A percentile compares a stretch with the other conserved stretches of the same genome.
Evolutionary conservation across 2,888 invertebrate genomes (phyloP).

Genomic region (Apomyelois bistriatella): DNA sequence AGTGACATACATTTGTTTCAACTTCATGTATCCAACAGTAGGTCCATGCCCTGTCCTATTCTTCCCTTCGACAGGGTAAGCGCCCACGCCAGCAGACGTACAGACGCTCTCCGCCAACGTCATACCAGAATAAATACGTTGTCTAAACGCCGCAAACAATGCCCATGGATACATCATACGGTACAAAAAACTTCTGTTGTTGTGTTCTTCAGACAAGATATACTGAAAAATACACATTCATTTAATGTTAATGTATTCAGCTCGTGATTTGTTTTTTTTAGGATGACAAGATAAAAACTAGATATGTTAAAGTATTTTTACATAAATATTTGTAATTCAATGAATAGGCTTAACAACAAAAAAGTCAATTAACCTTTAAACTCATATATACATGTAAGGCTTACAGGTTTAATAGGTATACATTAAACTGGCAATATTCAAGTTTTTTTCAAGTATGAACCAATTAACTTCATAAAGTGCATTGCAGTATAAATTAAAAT

Average conservation of each 20-base stretch:
- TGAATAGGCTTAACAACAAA: too few relatives aligned
- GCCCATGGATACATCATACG: constrained; percentile 92
- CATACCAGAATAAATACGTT: constrained; percentile 94
- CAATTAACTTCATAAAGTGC: too few relatives aligned
- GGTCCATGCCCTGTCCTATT: constrained; percentile 93
- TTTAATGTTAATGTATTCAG: background rate
- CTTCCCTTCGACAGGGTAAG: constrained; percentile 88
- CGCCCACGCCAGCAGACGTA: constrained; percentile 93
- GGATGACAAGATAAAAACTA: too few relatives aligned
- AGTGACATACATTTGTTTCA: constrained; percentile 78
- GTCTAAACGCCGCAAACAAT: constrained; percentile 92
- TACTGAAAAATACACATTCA: constrained; percentile 84
- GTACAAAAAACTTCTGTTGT: constrained; percentile 85
- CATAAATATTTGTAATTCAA: too few relatives aligned
- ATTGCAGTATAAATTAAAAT: too few relatives aligned
- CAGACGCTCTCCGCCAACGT: constrained; percentile 95
- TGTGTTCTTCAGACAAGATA: constrained; percentile 87
- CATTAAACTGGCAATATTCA: too few relatives aligned
- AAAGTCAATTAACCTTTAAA: too few relatives aligned
- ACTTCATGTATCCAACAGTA: constrained; percentile 82
- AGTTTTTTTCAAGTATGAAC: too few relatives aligned
- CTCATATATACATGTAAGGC: too few relatives aligned
- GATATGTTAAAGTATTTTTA: too few relatives aligned
- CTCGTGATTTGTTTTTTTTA: background rate
- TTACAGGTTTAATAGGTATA: too few relatives aligned